Evolutionary conservation across 2,888 invertebrate genomes (phyloP), one percentile per base, ranked within the genome.

Genomic region (Phalangium opilio): DNA sequence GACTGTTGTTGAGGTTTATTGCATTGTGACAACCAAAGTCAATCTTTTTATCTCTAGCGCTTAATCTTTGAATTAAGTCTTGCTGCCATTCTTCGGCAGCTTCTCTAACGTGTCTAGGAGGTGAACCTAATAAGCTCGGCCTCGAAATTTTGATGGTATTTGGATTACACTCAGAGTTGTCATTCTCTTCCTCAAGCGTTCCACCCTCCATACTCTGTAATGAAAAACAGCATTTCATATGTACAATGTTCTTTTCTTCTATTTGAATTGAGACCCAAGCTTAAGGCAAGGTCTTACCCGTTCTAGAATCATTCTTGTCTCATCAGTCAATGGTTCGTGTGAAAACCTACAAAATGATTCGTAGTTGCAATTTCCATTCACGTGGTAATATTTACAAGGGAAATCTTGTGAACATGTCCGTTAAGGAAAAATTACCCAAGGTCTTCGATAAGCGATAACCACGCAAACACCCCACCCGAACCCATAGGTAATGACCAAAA

Each of bases 351-450:
- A 96, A 52, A 81, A 79, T n/a, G 81, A 81, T n/a, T 65, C 69
- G 34, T 72, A 75, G 55, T 76, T 75, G 67, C 93, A 93, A 47
- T 64, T 62, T 12, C 81, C 79, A 54, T 91, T 91, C 45, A 90
- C 84, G 65, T 96, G 93, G 68, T 81, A 91, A 70, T 83, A 93
- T 73, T 93, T 93, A 70, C 95, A 95, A 15, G 95, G 95, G 67
- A 91, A 95, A 66, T 93, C 91, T 18, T 38, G 38, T 38, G 4
- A 27, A 27, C 27, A 38, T 38, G n/a, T 60, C 58, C 59, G 40
- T 54, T 38, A 38, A 38, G 39, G 19, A 41, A 41, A 41, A 27
- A 27, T 8, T 7, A 27, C 27, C 8, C 27, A 27, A 27, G 8
- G 27, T n/a, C 27, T 27, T 27, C 8, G 27, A 27, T 27, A 27